These are phyloP conservation scores for Anneissia japonica DNA, from an alignment of 35 echinoderm and acorn worm species.

Conservation along the genomic window DNA sequence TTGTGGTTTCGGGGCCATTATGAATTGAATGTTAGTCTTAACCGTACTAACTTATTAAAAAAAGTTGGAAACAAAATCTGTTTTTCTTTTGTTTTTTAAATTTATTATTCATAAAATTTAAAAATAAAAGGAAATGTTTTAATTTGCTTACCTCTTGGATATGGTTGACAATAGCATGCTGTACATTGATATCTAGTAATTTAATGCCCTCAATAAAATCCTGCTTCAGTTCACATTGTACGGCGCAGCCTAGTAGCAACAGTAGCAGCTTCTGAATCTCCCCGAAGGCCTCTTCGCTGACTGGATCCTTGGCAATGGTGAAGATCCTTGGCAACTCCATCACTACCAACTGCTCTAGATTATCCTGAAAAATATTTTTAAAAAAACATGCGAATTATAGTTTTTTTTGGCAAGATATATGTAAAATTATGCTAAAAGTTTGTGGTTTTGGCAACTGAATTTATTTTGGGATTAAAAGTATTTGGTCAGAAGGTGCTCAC, in stretches of 20 bases:
- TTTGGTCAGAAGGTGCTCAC: too few relatives aligned
- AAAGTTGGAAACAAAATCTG: too few relatives aligned
- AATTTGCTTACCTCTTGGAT: slow-evolving; percentile 79
- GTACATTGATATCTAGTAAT: slow-evolving; percentile 84
- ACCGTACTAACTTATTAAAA: too few relatives aligned
- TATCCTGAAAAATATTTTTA: slow-evolving; percentile 51
- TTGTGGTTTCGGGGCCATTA: too few relatives aligned
- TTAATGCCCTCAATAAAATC: slow-evolving; percentile 98
- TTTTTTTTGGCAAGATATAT: too few relatives aligned
- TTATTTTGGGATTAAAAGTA: too few relatives aligned
- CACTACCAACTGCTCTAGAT: slow-evolving; percentile 88
- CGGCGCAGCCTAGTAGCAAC: slow-evolving; percentile 88
- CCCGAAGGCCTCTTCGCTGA: slow-evolving; percentile 49
- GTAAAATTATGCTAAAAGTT: too few relatives aligned
- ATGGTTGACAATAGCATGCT: slow-evolving; percentile 90
- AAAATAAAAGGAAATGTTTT: not conserved
- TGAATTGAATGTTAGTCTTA: too few relatives aligned
- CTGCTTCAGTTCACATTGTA: slow-evolving; percentile 93
- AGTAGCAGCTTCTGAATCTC: slow-evolving; percentile 91
- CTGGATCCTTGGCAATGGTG: slow-evolving; percentile 75
- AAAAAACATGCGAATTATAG: too few relatives aligned
- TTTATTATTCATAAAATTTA: not conserved
- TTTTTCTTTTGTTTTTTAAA: too few relatives aligned
- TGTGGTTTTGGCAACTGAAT: too few relatives aligned
- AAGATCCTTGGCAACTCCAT: slow-evolving; percentile 92